Percentiles rank a stretch among this genome's conserved stretches.
Evolutionary conservation across 1,140 invertebrate genomes (phyloP).

Genomic region (Apis laboriosa): DNA sequence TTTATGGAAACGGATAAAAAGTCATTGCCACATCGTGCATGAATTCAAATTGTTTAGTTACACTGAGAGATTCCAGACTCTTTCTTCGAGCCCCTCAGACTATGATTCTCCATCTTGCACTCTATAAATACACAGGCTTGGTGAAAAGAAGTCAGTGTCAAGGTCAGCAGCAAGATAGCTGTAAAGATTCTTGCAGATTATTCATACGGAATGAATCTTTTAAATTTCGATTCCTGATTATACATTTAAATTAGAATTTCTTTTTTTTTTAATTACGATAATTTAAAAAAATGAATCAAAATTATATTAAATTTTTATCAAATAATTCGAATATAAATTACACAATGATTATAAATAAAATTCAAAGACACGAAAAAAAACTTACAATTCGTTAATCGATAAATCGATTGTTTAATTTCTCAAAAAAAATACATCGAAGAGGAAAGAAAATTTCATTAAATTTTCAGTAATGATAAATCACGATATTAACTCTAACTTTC

Average conservation of each 20-base stretch:
- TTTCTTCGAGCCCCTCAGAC: neutral
- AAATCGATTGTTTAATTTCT: no score
- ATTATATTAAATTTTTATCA: no score
- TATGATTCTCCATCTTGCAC: constrained; percentile 4
- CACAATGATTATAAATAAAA: no score
- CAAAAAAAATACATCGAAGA: no score
- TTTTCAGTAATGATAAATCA: no score
- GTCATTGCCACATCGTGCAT: neutral
- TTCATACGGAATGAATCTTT: neutral
- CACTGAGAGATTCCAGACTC: constrained; percentile 6
- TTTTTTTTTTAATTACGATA: no score
- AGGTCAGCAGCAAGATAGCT: constrained; percentile 81
- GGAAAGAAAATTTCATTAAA: no score
- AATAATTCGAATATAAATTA: no score
- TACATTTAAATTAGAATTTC: neutral
- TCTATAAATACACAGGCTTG: constrained; percentile 30
- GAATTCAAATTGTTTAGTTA: constrained; percentile 3
- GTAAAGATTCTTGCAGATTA: neutral
- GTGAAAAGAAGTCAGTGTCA: constrained; percentile 82
- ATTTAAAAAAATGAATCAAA: no score
- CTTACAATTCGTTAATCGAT: no score
- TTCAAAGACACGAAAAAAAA: no score
- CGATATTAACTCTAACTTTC: no score
- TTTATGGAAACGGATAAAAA: neutral
- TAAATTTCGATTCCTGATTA: neutral